Base-by-base conservation (phyloP, 2,888 invertebrate genomes). In the Caenorhabditis sp. region DNA sequence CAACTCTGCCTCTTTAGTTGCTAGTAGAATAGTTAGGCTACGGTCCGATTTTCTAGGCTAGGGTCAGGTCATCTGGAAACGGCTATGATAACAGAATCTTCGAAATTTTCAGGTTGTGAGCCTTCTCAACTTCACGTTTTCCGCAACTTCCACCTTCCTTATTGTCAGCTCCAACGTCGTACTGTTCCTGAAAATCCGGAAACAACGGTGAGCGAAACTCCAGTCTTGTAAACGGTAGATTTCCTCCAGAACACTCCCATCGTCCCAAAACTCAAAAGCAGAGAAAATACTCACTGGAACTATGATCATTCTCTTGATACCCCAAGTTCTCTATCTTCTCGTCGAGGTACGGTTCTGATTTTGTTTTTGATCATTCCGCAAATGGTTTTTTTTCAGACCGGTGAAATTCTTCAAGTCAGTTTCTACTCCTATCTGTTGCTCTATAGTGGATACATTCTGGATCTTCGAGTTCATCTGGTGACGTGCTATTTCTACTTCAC, bases 361-460 rank as follows among this genome's bases (percentile, higher is more conserved):
- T n/a, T n/a, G n/a, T n/a, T n/a, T n/a, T n/a, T n/a, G n/a, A n/a
- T n/a, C n/a, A n/a, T n/a, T n/a, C n/a, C n/a, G n/a, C n/a, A n/a
- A n/a, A n/a, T n/a, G n/a, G n/a, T 41, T 16, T 19, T 35, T 68
- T 69, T 68, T 16, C 68, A 68, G 68, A 51, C 35, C 35, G 22
- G 35, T 16, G 54, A 69, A 10, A 35, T 69, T 5, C 8, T 56
- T 41, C 31, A 19, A n/a, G 16, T 56, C 49, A 22, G 12, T 7
- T 35, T 14, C 10, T 68, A 14, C 56, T 38, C 69, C 12, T 69
- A 54, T 12, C 24, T 69, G 3, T 38, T 69, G 69, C 51, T 69
- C 4, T 10, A 41, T 3, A 35, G 38, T 35, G 22, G 19, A 4
- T 26, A 54, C 8, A 35, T 69, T 56, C 38, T 35, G 38, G 69